Evolutionary conservation across 2,888 invertebrate species (phyloP).

Genomic region (Hybos culiciformis): DNA sequence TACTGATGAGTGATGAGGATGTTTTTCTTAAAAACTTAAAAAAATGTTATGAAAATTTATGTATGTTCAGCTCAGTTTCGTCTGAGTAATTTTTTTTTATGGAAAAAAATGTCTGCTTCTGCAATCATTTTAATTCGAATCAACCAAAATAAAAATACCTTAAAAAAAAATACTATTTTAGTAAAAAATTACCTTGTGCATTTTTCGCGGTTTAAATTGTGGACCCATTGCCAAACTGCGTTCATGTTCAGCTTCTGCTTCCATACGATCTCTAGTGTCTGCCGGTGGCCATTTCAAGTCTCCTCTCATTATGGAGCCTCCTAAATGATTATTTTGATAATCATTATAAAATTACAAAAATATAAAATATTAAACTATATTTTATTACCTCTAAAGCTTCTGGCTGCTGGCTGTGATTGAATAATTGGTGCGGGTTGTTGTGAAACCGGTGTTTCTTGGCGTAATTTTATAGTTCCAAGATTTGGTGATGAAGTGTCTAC

Average conservation of each 20-base stretch:
- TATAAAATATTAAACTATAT: neutral
- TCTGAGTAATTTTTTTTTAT: too few relatives aligned
- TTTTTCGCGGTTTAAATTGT: slow-evolving; percentile 57
- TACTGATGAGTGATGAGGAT: too few relatives aligned
- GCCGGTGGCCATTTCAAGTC: slow-evolving; percentile 82
- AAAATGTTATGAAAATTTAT: too few relatives aligned
- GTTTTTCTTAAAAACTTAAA: too few relatives aligned
- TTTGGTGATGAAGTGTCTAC: slow-evolving; percentile 30
- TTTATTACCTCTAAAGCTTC: slow-evolving; percentile 47
- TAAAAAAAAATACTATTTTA: too few relatives aligned
- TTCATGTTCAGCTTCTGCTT: slow-evolving; percentile 58
- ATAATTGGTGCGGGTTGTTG: slow-evolving; percentile 63
- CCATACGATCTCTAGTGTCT: slow-evolving; percentile 57
- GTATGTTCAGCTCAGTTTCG: too few relatives aligned
- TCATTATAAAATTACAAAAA: neutral
- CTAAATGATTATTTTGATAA: slow-evolving; percentile 31
- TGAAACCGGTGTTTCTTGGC: slow-evolving; percentile 58
- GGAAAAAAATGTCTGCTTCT: too few relatives aligned
- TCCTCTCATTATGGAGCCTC: slow-evolving; percentile 71
- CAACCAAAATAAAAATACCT: too few relatives aligned
- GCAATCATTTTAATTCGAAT: too few relatives aligned
- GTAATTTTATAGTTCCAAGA: slow-evolving; percentile 42
- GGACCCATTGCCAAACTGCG: slow-evolving; percentile 60
- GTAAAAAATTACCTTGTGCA: slow-evolving; percentile 33
- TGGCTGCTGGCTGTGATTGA: slow-evolving; percentile 67